Conservation (phyloP, 2,797 vertebrate genomes). For the Rachycentron canadum region DNA sequence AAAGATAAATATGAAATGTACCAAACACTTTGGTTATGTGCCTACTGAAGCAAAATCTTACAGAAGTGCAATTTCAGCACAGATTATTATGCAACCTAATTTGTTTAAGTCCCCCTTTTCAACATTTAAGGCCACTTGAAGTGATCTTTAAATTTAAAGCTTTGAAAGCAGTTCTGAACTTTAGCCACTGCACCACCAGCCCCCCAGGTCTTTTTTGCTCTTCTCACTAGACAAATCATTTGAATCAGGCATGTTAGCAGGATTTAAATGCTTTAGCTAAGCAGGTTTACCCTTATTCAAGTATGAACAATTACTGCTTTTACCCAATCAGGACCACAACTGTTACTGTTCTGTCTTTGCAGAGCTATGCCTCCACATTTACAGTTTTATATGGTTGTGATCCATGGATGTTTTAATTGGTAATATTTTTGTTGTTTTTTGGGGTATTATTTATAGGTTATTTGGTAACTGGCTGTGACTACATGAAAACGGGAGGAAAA, state of each 20-base stretch:
- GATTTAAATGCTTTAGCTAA: constrained; percentile 25
- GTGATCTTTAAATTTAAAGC: constrained; percentile 1
- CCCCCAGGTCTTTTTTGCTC: neutral
- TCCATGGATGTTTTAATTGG: neutral
- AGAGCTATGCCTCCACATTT: neutral
- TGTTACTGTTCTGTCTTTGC: constrained; percentile 1
- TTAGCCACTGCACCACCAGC: constrained; percentile 4
- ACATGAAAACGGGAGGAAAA: neutral
- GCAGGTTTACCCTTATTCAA: constrained; percentile 7
- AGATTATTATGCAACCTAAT: constrained; percentile 18
- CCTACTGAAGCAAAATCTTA: constrained; percentile 23
- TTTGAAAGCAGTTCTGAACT: neutral
- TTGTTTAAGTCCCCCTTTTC: constrained; percentile 3
- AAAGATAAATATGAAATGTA: constrained; percentile 32
- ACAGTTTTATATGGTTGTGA: neutral
- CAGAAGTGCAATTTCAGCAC: constrained; percentile 14
- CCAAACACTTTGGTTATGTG: constrained; percentile 6
- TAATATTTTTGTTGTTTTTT: neutral
- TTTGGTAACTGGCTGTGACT: neutral
- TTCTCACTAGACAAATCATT: constrained; percentile 11
- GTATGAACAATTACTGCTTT: constrained; percentile 5
- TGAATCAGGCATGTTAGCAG: neutral
- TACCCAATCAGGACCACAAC: constrained; percentile 8
- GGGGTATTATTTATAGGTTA: neutral
- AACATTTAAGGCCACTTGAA: constrained; percentile 8